Base-by-base conservation (phyloP, 1,140 invertebrate genomes). In the Amphibalanus amphitrite region DNA sequence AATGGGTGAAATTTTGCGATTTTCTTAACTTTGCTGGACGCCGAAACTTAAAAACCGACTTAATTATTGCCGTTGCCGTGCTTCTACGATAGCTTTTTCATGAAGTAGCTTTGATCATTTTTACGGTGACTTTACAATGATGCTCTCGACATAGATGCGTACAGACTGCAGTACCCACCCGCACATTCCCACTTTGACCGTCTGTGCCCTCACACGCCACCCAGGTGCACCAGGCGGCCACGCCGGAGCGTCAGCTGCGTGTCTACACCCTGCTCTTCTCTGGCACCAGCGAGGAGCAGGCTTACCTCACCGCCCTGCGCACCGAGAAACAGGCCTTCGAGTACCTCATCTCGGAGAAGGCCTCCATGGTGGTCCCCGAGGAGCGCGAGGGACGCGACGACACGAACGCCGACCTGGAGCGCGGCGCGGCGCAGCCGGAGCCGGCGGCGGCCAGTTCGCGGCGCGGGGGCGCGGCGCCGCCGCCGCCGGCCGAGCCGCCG, bases 241-340 rank as follows among this genome's bases (percentile, higher is more conserved):
- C 76, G 65, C 79, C 80, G 25, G 73, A 75, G 25, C 65, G 72
- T 33, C 78, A 77, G 59, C 73, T 82, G 30, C 70, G 79, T 76
- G 86, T 96, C n/a, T 97, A 91, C 79, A 94, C 96, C 76, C 78
- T 97, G 29, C 86, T 95, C 69, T 93, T 95, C 78, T 87, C 87
- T 20, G 89, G 89, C 29, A 96, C 94, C 28, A 90, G 93, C 0
- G 96, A 98, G 82, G 95, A 98, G 80, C 95, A 98, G 83, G 86
- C 90, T 3, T 98, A 97, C 80, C 82, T 98, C 25, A 97, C 93
- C 1, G 86, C 89, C 8, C 82, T 98, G 68, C 83, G 91, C 72
- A 85, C 88, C 73, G 96, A 98, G 81, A 98, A 98, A 80, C 86
- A 92, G 78, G 91, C 95, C 0, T 98, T 98, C 83, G 94, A 97